Conservation (phyloP, 2,113 vertebrate genomes). For the Chinchilla lanigera region DNA sequence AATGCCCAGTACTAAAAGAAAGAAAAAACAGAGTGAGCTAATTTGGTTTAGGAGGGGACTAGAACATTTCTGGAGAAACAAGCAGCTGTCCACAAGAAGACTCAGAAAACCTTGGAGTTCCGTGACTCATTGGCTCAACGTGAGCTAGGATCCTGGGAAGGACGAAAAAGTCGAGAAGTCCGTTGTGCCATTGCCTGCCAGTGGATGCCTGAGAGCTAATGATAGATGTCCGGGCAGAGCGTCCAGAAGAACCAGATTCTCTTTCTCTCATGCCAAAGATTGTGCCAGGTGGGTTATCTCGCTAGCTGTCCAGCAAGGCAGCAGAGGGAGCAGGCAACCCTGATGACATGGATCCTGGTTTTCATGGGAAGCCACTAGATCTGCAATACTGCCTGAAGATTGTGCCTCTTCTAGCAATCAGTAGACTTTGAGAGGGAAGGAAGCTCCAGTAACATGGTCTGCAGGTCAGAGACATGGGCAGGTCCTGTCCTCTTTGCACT, state of each 20-base stretch:
- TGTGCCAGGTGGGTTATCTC: not conserved
- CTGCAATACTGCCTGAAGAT: not conserved
- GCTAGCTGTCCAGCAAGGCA: not conserved
- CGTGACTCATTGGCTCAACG: not conserved
- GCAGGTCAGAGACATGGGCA: not conserved
- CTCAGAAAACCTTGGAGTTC: not conserved
- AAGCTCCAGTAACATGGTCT: not conserved
- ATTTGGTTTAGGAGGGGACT: not conserved
- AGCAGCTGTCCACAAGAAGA: not conserved
- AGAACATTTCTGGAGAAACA: not conserved
- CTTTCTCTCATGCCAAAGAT: not conserved
- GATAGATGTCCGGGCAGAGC: not conserved
- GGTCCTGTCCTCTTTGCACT: not conserved
- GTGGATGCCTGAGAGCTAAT: not conserved
- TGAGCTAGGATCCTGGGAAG: not conserved
- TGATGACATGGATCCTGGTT: not conserved
- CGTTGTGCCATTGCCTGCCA: not conserved
- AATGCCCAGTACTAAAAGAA: too few species aligned
- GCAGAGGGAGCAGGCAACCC: not conserved
- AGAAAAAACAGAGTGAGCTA: not conserved
- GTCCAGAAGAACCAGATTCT: not conserved
- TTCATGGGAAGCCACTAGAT: not conserved
- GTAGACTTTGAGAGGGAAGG: not conserved
- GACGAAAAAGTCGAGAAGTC: not conserved
- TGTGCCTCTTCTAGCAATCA: not conserved